A percentile compares a stretch with the other conserved stretches of the same genome.
These are phyloP conservation scores for Dolichoris vasculosae DNA, from an alignment of 1,140 invertebrate species.

Conservation along the genomic window DNA sequence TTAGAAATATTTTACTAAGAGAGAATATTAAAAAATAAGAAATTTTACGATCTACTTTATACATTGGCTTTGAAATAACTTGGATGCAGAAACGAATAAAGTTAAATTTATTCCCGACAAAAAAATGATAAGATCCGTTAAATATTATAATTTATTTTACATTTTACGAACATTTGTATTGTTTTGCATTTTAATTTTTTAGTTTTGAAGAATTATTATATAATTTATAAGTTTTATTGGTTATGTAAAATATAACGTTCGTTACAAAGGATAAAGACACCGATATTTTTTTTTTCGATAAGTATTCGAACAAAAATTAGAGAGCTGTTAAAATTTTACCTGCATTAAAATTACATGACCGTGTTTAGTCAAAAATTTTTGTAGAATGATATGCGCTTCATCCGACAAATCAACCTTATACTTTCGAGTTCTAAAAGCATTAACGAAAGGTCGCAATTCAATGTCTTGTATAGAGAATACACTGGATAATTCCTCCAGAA, in stretches of 20 bases:
- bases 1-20: too few species aligned
- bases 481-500: constrained; percentile 73
- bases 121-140: too few species aligned
- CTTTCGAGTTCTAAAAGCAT: constrained; percentile 80
- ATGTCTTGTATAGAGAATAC: constrained; percentile 79
- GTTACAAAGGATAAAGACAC: neutral
- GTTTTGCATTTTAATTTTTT: too few species aligned
- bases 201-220: too few species aligned
- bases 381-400: constrained; percentile 78
- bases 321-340: constrained; percentile 67
- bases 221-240: neutral
- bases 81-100: too few species aligned
- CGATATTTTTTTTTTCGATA: neutral
- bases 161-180: too few species aligned
- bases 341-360: constrained; percentile 82
- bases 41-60: too few species aligned
- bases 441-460: constrained; percentile 77
- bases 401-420: constrained; percentile 81
- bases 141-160: too few species aligned
- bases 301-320: neutral
- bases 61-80: too few species aligned
- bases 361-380: constrained; percentile 79
- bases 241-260: neutral
- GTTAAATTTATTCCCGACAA: too few species aligned
- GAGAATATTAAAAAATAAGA: too few species aligned